phyloP scores from a whole-genome alignment of 2,888 invertebrate species.

The Cantharis flavilabris region DNA sequence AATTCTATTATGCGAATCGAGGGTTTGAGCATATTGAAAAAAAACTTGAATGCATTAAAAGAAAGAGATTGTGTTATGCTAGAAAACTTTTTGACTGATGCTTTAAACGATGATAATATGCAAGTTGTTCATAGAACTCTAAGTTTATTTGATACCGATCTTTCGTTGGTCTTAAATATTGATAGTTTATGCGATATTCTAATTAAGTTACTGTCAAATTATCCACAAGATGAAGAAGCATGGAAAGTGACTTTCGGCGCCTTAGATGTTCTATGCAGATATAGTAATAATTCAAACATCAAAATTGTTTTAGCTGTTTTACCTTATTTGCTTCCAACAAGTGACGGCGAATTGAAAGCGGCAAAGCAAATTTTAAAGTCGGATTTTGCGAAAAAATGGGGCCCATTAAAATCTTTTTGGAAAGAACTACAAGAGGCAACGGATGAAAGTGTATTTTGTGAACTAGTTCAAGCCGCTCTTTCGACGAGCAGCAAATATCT shows the following conservation, averaged over 20 bases:
- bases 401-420: conserved; percentile 30
- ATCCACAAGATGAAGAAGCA: conserved; percentile 50
- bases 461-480: conserved; percentile 33
- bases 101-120: conserved; percentile 70
- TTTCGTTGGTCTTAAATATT: conserved; percentile 16
- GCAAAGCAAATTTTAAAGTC: conserved; percentile 55
- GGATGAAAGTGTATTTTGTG: conserved; percentile 33
- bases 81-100: conserved; percentile 65
- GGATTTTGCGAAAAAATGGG: conserved; percentile 51
- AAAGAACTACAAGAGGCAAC: conserved; percentile 8
- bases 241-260: conserved; percentile 47
- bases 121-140: conserved; percentile 65
- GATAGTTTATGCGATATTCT: conserved; percentile 58
- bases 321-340: conserved; percentile 66
- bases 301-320: conserved; percentile 63
- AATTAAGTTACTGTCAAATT: conserved; percentile 59
- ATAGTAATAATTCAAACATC: conserved; percentile 57
- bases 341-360: conserved; percentile 52
- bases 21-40: conserved; percentile 68
- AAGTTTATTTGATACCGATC: conserved; percentile 36
- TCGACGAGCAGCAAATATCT: conserved; percentile 22
- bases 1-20: conserved; percentile 67
- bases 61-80: conserved; percentile 64
- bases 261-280: conserved; percentile 37
- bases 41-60: conserved; percentile 58